A percentile compares a stretch with the other conserved stretches of the same genome.
These are phyloP conservation scores for Exephanes ischioxanthus DNA, from an alignment of 2,888 invertebrate species.

Conservation along the genomic window DNA sequence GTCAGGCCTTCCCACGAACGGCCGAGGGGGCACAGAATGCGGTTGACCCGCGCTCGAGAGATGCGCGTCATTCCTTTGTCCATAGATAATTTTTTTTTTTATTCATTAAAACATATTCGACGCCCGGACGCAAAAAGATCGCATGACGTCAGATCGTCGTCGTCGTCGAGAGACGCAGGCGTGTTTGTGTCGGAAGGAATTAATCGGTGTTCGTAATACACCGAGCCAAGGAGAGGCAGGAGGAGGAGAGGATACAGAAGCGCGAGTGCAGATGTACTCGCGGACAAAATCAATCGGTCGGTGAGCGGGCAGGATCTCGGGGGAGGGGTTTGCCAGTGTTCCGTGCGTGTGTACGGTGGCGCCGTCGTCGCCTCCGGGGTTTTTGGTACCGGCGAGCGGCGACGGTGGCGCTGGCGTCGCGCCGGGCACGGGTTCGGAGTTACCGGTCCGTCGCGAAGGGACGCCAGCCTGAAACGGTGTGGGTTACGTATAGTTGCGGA, in stretches of 20 bases:
- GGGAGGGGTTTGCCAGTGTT: conserved; percentile 9
- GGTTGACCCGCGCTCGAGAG: neutral
- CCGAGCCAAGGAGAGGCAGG: neutral
- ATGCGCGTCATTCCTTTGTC: conserved; percentile 2
- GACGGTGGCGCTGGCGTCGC: conserved; percentile 31
- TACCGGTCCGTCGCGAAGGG: conserved; percentile 72
- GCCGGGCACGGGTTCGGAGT: conserved; percentile 71
- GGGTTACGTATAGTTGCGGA: conserved; percentile 67
- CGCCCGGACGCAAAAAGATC: neutral
- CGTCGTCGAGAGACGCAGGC: neutral
- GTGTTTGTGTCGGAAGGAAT: conserved; percentile 18
- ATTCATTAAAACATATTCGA: neutral
- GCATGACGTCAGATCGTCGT: conserved; percentile 42
- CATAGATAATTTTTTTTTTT: neutral
- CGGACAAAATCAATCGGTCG: conserved; percentile 67
- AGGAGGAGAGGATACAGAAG: conserved; percentile 29
- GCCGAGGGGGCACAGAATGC: neutral
- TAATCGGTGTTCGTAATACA: conserved; percentile 28
- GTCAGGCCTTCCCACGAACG: too few relatives aligned
- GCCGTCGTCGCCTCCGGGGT: neutral
- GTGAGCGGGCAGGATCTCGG: conserved; percentile 49
- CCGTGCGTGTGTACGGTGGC: conserved; percentile 3
- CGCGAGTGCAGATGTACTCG: conserved; percentile 53
- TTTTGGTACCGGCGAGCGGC: conserved; percentile 39
- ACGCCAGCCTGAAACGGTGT: conserved; percentile 66